Evolutionary conservation across 2,888 invertebrate species (phyloP).

Genomic region (Drosophila kambysellisi): DNA sequence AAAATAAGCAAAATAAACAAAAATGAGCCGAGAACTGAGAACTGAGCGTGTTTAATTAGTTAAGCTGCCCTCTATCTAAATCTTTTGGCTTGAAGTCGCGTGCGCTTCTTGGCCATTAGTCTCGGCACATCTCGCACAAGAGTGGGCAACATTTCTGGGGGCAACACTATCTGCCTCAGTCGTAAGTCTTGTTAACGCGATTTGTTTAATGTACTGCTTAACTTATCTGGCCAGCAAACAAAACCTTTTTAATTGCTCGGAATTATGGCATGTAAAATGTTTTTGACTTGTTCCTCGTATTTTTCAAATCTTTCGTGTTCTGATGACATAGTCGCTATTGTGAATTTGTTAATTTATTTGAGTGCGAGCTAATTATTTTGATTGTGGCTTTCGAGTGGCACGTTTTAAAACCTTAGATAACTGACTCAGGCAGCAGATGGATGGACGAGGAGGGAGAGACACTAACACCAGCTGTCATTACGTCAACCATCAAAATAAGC

Average conservation of each 20-base stretch:
- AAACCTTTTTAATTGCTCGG: slow-evolving; percentile 34
- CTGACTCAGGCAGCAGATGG: not conserved
- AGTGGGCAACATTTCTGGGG: not conserved
- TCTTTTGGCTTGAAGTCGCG: slow-evolving; percentile 46
- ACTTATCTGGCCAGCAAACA: slow-evolving; percentile 20
- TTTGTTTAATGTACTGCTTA: slow-evolving; percentile 20
- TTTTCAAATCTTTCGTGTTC: not conserved
- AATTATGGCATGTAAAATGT: slow-evolving; percentile 18
- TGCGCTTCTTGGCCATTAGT: slow-evolving; percentile 46
- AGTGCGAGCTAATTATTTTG: slow-evolving; percentile 59
- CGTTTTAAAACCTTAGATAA: slow-evolving; percentile 32
- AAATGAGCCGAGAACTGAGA: slow-evolving; percentile 17
- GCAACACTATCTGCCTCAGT: slow-evolving; percentile 2
- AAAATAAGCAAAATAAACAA: not conserved
- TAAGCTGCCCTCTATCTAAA: slow-evolving; percentile 43
- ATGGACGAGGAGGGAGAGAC: not conserved
- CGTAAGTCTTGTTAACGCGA: slow-evolving; percentile 19
- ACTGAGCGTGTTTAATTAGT: slow-evolving; percentile 63
- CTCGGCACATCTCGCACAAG: slow-evolving; percentile 8
- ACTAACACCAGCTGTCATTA: not conserved
- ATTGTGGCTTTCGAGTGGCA: slow-evolving; percentile 23
- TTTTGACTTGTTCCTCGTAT: not conserved
- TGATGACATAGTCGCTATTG: slow-evolving; percentile 9
- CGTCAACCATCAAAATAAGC: not conserved
- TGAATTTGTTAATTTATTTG: slow-evolving; percentile 54